Base-by-base conservation (phyloP, 2,888 invertebrate genomes). In the Tubulanus polymorphus region DNA sequence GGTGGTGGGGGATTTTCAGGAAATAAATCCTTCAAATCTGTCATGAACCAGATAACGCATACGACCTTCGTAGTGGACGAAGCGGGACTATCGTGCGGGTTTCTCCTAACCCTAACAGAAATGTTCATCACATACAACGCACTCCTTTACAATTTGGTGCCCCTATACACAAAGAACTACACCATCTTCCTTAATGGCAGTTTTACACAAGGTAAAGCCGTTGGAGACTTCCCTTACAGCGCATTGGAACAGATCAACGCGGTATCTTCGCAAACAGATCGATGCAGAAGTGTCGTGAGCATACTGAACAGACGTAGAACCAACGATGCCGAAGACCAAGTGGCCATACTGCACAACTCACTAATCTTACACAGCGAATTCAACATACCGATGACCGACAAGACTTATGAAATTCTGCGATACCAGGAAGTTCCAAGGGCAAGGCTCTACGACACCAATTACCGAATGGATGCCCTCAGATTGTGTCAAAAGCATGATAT, bases 71-170 rank as follows among this genome's bases (percentile, higher is more conserved):
- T 41, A 15, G 15, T 41, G 6, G 41, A 41, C 15, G 41, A 41
- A 15, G 41, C 41, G 6, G 41, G 41, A 3, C 41, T 41, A 3
- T 41, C 41, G 6, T 41, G 23, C 15, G 41, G 41, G 15, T 41
- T 41, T 41, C 15, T 41, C 6, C 41, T 41, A 5, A 41, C 41
- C 18, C 41, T 41, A 5, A 41, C 41, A 5, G 41, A 41, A 15
- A 41, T 41, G 41, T 15, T 41, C 6, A 41, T 41, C 41, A 41
- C 41, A 23, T 41, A 41, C 41, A 41, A 41, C 15, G 41, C 41
- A 15, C 5, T 41, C 6, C 41, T 41, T 5, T 41, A 41, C 15
- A 41, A 41, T 41, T 15, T 41, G 41, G 41, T 41, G 15, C 41
- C 41, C 15, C 41, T 41, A 5, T 41, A 41, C 41, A 41, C 41